Percentiles rank a stretch among this genome's conserved stretches.
These are phyloP conservation scores for Drosophila orosa DNA, from an alignment of 1,140 invertebrate species.

Conservation along the genomic window DNA sequence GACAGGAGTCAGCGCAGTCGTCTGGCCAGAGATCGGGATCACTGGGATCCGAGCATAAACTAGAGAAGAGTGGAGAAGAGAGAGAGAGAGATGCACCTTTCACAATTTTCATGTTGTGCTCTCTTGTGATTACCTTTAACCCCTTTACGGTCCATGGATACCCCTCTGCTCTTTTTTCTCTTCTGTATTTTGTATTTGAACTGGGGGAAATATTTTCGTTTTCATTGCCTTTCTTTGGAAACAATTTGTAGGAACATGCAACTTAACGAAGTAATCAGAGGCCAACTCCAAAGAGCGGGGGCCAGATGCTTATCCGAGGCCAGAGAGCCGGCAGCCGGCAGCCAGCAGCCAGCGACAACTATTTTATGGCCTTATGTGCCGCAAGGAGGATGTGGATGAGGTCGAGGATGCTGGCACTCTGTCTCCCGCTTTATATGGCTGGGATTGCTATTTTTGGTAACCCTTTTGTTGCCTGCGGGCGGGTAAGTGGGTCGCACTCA, in stretches of 20 bases:
- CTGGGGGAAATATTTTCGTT: conserved; percentile 68
- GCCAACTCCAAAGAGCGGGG: conserved; percentile 48
- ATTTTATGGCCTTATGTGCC: conserved; percentile 77
- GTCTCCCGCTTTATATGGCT: conserved; percentile 59
- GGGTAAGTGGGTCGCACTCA: conserved; percentile 59
- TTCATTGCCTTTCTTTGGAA: conserved; percentile 80
- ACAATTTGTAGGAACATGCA: conserved; percentile 80
- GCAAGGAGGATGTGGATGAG: conserved; percentile 31
- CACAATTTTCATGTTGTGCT: conserved; percentile 66
- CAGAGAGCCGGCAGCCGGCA: conserved; percentile 31
- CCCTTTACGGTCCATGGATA: conserved; percentile 42
- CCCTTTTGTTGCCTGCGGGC: conserved; percentile 57
- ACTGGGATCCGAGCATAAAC: conserved; percentile 59
- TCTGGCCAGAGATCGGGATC: conserved; percentile 57
- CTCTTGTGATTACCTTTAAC: conserved; percentile 76
- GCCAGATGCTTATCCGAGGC: conserved; percentile 74
- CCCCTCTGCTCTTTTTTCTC: conserved; percentile 18
- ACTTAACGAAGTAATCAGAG: conserved; percentile 79
- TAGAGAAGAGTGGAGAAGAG: conserved; percentile 10
- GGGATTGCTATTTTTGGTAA: conserved; percentile 73
- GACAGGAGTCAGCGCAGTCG: conserved; percentile 68
- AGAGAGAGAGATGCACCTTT: conserved; percentile 63
- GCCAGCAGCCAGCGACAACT: conserved; percentile 67
- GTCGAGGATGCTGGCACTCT: conserved; percentile 26
- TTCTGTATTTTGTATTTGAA: conserved; percentile 7